These are phyloP conservation scores for Coboldia fuscipes DNA, from an alignment of 1,140 invertebrate genomes.

Conservation along the genomic window DNA sequence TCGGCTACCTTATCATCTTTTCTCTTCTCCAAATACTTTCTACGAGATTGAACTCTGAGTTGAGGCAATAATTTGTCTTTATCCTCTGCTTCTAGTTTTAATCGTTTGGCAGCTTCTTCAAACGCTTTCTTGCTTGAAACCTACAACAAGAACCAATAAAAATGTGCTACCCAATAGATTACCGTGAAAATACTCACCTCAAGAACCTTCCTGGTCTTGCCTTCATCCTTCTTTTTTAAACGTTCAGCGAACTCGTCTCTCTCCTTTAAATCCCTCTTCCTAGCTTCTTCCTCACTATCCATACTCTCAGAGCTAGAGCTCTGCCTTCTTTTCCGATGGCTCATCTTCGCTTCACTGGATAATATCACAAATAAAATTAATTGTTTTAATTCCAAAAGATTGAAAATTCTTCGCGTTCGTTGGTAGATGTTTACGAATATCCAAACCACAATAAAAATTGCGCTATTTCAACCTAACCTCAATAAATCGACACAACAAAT, in stretches of 20 bases:
- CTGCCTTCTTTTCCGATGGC: slow-evolving; percentile 8
- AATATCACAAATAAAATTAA: too few relatives aligned
- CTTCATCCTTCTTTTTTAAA: slow-evolving; percentile 76
- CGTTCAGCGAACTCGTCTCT: slow-evolving; percentile 85
- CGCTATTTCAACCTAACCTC: too few relatives aligned
- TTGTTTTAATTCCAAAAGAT: too few relatives aligned
- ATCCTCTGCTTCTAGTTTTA: slow-evolving; percentile 72
- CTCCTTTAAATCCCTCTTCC: slow-evolving; percentile 66
- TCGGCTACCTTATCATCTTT: slow-evolving; percentile 94
- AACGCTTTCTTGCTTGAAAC: slow-evolving; percentile 51
- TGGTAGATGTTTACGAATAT: too few relatives aligned
- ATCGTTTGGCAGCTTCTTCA: slow-evolving; percentile 79
- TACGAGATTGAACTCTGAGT: slow-evolving; percentile 71
- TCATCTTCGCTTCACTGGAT: too few relatives aligned
- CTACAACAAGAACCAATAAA: slow-evolving; percentile 7
- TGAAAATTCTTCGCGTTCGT: too few relatives aligned
- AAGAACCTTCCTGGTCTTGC: slow-evolving; percentile 63
- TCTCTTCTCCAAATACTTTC: slow-evolving; percentile 86
- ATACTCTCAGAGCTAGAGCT: slow-evolving; percentile 24
- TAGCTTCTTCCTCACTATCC: slow-evolving; percentile 41
- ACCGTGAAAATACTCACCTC: slow-evolving; percentile 13
- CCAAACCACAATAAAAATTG: too few relatives aligned
- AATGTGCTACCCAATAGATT: background rate
- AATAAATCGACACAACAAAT: too few relatives aligned
- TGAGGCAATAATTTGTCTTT: slow-evolving; percentile 70